These are phyloP conservation scores for Congeria kusceri DNA, from an alignment of 2,888 invertebrate genomes.

Conservation along the genomic window DNA sequence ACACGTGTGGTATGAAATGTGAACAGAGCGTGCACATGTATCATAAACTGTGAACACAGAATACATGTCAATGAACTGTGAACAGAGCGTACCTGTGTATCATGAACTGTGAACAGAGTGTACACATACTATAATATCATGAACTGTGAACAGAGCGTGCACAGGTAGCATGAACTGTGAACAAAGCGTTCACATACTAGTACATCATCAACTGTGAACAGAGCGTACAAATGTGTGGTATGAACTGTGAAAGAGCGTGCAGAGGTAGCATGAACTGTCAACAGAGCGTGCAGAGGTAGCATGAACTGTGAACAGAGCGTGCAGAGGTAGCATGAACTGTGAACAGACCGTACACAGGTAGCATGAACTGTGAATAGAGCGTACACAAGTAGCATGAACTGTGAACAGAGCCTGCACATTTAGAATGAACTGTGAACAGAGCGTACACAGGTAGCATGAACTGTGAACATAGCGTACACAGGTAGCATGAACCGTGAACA, in stretches of 20 bases:
- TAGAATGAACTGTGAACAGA: constrained; percentile 93
- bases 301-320: constrained; percentile 98
- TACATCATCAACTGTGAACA: too few relatives aligned
- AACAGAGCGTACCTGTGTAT: constrained; percentile 96
- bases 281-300: too few relatives aligned
- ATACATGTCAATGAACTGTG: too few relatives aligned
- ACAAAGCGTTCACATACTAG: too few relatives aligned
- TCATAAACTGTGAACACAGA: too few relatives aligned
- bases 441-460: constrained; percentile 99
- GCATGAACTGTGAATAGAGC: too few relatives aligned
- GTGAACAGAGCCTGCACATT: constrained; percentile 98
- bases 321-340: constrained; percentile 97
- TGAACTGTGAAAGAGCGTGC: too few relatives aligned
- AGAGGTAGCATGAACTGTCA: too few relatives aligned
- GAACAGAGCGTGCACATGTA: constrained; percentile 99
- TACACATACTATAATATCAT: constrained; percentile 91
- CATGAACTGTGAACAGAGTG: constrained; percentile 92
- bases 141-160: too few relatives aligned
- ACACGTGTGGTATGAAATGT: constrained; percentile 91
- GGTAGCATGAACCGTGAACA: constrained; percentile 99
- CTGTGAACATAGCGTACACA: constrained; percentile 96
- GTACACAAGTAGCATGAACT: constrained; percentile 88
- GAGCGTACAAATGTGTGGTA: too few relatives aligned
- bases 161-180: too few relatives aligned
- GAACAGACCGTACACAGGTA: constrained; percentile 54